phyloP scores from a whole-genome alignment of 2,797 vertebrate species.

The Pygocentrus nattereri region DNA sequence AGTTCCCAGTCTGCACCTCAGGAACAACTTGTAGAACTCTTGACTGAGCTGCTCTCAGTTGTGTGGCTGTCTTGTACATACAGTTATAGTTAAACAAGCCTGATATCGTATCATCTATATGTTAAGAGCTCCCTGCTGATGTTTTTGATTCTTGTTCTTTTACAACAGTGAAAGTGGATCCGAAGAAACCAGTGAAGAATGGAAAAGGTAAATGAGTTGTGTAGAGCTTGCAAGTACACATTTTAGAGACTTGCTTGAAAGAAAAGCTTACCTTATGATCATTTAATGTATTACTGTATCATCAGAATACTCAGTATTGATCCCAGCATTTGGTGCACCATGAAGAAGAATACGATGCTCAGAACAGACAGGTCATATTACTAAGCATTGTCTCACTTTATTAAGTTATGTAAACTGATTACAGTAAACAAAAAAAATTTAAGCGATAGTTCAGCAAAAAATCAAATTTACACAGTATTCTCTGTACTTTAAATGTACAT shows the following conservation, averaged over 20 bases:
- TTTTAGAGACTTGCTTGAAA: not conserved
- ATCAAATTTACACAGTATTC: not conserved
- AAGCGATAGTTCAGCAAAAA: not conserved
- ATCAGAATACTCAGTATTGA: slow-evolving; percentile 10
- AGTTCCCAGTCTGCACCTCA: not conserved
- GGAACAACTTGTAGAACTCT: not conserved
- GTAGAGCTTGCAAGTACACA: not conserved
- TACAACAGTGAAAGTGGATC: slow-evolving; percentile 47
- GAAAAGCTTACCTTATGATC: not conserved
- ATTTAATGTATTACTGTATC: slow-evolving; percentile 13
- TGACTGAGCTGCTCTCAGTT: not conserved
- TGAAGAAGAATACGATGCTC: not conserved
- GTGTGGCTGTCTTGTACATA: not conserved
- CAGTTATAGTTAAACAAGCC: not conserved
- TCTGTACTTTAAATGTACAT: not conserved
- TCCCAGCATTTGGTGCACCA: not conserved
- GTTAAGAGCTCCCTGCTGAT: not conserved
- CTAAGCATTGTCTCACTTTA: not conserved
- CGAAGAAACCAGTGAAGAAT: slow-evolving; percentile 57
- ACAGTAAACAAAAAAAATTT: not conserved
- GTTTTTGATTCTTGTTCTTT: not conserved
- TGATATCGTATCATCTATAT: not conserved
- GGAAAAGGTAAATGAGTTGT: slow-evolving; percentile 76
- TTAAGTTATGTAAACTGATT: not conserved
- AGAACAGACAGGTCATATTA: not conserved